These are phyloP conservation scores for Thermophis baileyi DNA, from an alignment of 2,113 vertebrate genomes.

Conservation along the genomic window DNA sequence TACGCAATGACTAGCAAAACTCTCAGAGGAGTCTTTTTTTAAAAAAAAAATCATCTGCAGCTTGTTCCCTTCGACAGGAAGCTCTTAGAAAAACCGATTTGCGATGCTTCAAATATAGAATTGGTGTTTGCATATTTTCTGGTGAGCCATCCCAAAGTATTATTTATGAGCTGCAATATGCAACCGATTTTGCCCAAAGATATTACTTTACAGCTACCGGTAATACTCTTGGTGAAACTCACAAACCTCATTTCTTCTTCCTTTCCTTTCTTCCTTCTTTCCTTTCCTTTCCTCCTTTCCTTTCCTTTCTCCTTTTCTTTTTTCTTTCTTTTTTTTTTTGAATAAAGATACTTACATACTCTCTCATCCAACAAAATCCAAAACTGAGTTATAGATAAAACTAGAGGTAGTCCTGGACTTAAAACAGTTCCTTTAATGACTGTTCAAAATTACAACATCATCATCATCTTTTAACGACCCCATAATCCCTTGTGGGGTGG, in stretches of 20 bases:
- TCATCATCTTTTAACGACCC: too few species aligned
- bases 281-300: too few species aligned
- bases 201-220: not conserved
- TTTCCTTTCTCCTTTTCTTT: too few species aligned
- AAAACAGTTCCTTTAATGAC: too few species aligned
- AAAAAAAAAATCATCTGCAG: too few species aligned
- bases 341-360: not conserved
- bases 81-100: not conserved
- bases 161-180: not conserved
- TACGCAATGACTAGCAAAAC: not conserved
- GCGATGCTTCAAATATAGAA: not conserved
- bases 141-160: not conserved
- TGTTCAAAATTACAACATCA: too few species aligned
- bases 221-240: not conserved
- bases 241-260: not conserved
- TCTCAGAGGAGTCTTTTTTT: not conserved
- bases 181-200: not conserved
- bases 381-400: not conserved
- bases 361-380: not conserved
- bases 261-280: fast-evolving
- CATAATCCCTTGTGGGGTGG: too few species aligned
- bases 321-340: too few species aligned
- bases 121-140: not conserved
- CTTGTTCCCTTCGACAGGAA: not conserved
- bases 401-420: not conserved